phyloP scores from a whole-genome alignment of 2,113 vertebrate genomes.

The Crotalus horridus region DNA sequence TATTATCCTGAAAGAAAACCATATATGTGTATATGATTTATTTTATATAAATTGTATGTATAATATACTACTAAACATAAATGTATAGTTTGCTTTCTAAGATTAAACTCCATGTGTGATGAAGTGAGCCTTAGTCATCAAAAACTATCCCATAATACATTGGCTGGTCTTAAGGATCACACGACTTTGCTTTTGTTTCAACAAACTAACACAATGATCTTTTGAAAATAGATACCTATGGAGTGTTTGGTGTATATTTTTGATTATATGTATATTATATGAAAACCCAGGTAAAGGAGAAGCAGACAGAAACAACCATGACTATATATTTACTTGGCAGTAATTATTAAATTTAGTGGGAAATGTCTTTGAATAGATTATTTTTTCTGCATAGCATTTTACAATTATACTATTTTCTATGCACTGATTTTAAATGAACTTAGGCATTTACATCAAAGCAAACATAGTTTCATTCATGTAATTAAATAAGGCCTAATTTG shows the following conservation, averaged over 20 bases:
- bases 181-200: not conserved
- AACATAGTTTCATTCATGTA: not conserved
- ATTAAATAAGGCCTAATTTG: not conserved
- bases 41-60: not conserved
- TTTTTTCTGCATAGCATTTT: not conserved
- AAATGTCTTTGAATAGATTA: not conserved
- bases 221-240: not conserved
- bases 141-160: not conserved
- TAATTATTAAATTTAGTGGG: not conserved
- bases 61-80: not conserved
- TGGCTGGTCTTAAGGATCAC: not conserved
- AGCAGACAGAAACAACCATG: not conserved
- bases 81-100: not conserved
- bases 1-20: not conserved
- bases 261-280: not conserved
- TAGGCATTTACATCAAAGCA: not conserved
- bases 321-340: not conserved
- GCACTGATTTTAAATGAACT: not conserved
- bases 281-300: not conserved
- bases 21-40: not conserved
- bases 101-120: not conserved
- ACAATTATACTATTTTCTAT: not conserved
- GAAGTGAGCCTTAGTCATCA: not conserved
- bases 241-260: not conserved
- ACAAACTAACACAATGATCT: not conserved